A percentile compares a stretch with the other conserved stretches of the same genome.
These are phyloP conservation scores for Sebastes flavidus DNA, from an alignment of 2,797 vertebrate genomes.

Conservation along the genomic window DNA sequence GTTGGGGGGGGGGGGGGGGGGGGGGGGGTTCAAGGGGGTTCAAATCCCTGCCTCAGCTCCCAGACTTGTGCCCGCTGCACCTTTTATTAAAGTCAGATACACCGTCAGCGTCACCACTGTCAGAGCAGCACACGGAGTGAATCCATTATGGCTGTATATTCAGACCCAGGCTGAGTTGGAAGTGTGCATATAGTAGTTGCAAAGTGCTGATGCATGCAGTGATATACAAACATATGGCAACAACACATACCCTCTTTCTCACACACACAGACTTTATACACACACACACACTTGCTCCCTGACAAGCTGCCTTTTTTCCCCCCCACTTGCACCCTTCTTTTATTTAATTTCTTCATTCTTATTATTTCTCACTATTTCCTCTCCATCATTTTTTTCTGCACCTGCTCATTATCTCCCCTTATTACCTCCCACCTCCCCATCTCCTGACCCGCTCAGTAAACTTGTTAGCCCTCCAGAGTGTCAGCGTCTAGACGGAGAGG, in stretches of 20 bases:
- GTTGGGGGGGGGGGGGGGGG: neutral
- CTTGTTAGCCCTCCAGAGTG: slow-evolving; percentile 53
- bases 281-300: neutral
- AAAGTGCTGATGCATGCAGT: slow-evolving; percentile 69
- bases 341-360: slow-evolving; percentile 40
- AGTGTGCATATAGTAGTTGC: slow-evolving; percentile 23
- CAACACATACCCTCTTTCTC: slow-evolving; percentile 3
- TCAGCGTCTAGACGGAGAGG: slow-evolving; percentile 50
- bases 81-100: slow-evolving; percentile 54
- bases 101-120: slow-evolving; percentile 31
- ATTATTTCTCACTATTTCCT: slow-evolving; percentile 32
- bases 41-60: slow-evolving; percentile 43
- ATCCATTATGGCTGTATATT: slow-evolving; percentile 37
- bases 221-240: slow-evolving; percentile 62
- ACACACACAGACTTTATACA: neutral
- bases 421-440: slow-evolving; percentile 33
- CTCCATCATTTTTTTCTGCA: slow-evolving; percentile 34
- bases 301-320: slow-evolving; percentile 6
- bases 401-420: slow-evolving; percentile 57
- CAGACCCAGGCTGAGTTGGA: slow-evolving; percentile 22
- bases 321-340: slow-evolving; percentile 8
- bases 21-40: slow-evolving; percentile 41
- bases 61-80: slow-evolving; percentile 28
- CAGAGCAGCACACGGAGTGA: slow-evolving; percentile 24
- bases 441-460: slow-evolving; percentile 66